A percentile compares a stretch with the other conserved stretches of the same genome.
These are phyloP conservation scores for Coleophora flavipennella DNA, from an alignment of 2,888 invertebrate genomes.

Conservation along the genomic window DNA sequence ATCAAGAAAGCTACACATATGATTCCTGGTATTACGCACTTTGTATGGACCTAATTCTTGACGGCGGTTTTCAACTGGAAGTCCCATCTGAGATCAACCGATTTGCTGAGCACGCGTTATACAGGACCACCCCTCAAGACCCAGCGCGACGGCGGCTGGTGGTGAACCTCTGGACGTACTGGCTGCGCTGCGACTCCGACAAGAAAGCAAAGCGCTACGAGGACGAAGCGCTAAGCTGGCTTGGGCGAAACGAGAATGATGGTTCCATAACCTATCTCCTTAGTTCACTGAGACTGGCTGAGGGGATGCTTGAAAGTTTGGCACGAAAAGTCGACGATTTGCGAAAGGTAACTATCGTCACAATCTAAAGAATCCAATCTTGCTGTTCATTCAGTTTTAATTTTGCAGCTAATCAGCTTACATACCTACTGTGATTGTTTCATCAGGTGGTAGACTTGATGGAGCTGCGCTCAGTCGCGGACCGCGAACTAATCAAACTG, in stretches of 20 bases:
- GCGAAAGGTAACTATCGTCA: slow-evolving; percentile 35
- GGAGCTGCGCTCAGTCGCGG: slow-evolving; percentile 59
- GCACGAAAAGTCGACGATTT: slow-evolving; percentile 60
- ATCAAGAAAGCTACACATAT: slow-evolving; percentile 30
- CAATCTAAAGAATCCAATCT: no score
- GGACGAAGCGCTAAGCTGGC: slow-evolving; percentile 49
- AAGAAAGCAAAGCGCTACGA: slow-evolving; percentile 51
- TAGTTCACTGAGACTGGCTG: slow-evolving; percentile 50
- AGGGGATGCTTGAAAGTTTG: slow-evolving; percentile 60
- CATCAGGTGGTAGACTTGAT: slow-evolving; percentile 57
- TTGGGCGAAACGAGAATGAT: slow-evolving; percentile 30
- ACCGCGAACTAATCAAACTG: slow-evolving; percentile 41
- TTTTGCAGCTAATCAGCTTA: no score
- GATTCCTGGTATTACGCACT: slow-evolving; percentile 72
- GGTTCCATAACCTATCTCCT: slow-evolving; percentile 39
- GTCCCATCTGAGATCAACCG: slow-evolving; percentile 51
- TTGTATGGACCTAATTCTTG: slow-evolving; percentile 70
- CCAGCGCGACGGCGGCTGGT: slow-evolving; percentile 42
- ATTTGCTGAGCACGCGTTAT: slow-evolving; percentile 45
- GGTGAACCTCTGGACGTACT: slow-evolving; percentile 56
- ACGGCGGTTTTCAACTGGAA: slow-evolving; percentile 70
- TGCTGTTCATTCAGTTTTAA: no score
- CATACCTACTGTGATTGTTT: background rate
- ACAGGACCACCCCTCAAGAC: slow-evolving; percentile 31
- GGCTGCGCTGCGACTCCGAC: slow-evolving; percentile 46